phyloP scores from a whole-genome alignment of 1,140 invertebrate genomes.

The Drosophila repleta region DNA sequence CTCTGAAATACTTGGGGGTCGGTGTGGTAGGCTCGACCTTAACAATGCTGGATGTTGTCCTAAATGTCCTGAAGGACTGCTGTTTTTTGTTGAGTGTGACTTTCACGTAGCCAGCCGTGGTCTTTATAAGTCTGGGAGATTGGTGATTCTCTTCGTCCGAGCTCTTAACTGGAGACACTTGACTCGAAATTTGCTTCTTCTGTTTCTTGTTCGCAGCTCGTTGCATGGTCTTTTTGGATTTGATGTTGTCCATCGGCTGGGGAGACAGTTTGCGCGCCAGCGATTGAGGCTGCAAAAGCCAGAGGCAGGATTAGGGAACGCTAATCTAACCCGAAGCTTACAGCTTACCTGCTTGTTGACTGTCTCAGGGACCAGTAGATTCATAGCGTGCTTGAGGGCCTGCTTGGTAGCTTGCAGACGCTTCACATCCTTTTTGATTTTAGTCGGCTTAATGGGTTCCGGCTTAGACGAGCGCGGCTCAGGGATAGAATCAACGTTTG shows the following conservation, averaged over 20 bases:
- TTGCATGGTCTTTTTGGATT: constrained; percentile 5
- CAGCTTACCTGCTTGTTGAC: constrained; percentile 30
- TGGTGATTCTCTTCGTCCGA: constrained; percentile 64
- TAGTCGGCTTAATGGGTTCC: neutral
- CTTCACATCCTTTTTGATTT: constrained; percentile 52
- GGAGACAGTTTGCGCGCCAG: constrained; percentile 47
- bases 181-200: constrained; percentile 11
- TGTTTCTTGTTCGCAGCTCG: constrained; percentile 8
- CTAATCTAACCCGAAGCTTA: neutral
- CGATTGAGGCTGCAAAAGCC: constrained; percentile 37
- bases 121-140: constrained; percentile 42
- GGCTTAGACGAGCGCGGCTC: neutral
- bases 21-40: constrained; percentile 69
- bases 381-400: constrained; percentile 51
- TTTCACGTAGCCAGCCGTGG: constrained; percentile 54
- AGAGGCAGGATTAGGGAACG: no score
- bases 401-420: constrained; percentile 55
- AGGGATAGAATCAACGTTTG: no score
- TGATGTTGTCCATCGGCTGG: constrained; percentile 17
- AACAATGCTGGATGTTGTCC: constrained; percentile 55
- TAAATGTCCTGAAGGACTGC: constrained; percentile 29
- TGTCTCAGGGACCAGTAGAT: constrained; percentile 28
- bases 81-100: constrained; percentile 9
- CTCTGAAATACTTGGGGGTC: constrained; percentile 60
- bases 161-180: constrained; percentile 51